These are phyloP conservation scores for Sparidentex hasta DNA, from an alignment of 2,797 vertebrate species.

Conservation along the genomic window DNA sequence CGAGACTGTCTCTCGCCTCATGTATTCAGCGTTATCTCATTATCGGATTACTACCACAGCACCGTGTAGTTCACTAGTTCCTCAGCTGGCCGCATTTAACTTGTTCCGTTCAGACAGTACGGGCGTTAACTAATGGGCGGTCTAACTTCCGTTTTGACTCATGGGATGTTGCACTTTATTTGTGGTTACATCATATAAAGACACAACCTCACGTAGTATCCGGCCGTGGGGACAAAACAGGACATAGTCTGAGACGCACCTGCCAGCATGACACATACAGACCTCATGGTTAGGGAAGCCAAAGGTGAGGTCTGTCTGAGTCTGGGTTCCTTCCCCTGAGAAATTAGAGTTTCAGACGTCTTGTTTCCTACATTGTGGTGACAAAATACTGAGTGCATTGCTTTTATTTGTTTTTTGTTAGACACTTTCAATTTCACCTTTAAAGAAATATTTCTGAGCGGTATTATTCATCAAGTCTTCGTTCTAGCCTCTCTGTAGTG, in stretches of 20 bases:
- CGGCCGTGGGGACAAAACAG: not conserved
- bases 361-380: too few species aligned
- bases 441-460: too few species aligned
- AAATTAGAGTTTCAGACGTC: too few species aligned
- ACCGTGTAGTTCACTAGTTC: conserved; percentile 14
- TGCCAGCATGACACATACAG: not conserved
- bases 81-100: conserved; percentile 24
- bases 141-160: conserved; percentile 54
- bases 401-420: too few species aligned
- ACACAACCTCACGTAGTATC: too few species aligned
- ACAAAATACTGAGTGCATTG: too few species aligned
- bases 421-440: too few species aligned
- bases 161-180: not conserved
- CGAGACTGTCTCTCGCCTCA: not conserved
- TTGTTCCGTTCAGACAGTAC: not conserved
- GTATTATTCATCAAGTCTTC: too few species aligned
- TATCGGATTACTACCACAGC: conserved; percentile 78
- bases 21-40: conserved; percentile 68
- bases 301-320: too few species aligned
- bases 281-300: too few species aligned
- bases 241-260: not conserved
- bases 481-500: too few species aligned
- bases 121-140: not conserved
- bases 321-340: too few species aligned
- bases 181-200: not conserved